Evolutionary conservation across 2,113 vertebrate species (phyloP).

Genomic region (Hippolais icterina): DNA sequence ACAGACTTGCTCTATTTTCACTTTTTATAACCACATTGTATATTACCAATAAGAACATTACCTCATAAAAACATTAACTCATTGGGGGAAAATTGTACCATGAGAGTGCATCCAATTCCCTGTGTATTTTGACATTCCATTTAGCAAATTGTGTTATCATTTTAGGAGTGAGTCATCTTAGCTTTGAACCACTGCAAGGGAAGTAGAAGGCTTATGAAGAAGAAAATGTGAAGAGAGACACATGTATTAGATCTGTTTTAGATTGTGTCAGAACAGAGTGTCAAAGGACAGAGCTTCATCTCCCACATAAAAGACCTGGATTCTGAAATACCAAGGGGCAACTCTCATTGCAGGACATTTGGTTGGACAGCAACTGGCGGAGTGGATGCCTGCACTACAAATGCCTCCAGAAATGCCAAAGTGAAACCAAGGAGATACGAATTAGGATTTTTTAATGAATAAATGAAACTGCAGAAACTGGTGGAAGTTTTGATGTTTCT

Average conservation of each 20-base stretch:
- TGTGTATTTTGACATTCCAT: constrained; percentile 15
- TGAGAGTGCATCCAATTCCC: neutral
- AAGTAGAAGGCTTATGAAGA: neutral
- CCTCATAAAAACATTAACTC: constrained; percentile 36
- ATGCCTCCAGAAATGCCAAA: neutral
- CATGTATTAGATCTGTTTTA: neutral
- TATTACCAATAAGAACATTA: neutral
- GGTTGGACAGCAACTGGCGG: neutral
- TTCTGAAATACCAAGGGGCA: neutral
- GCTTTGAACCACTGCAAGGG: constrained; percentile 2
- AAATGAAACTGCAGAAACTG: neutral
- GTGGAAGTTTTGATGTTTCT: constrained; percentile 10
- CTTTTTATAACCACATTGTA: neutral
- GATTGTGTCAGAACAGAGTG: neutral
- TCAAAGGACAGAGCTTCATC: neutral
- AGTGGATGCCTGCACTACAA: neutral
- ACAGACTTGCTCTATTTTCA: neutral
- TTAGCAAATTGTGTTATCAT: neutral
- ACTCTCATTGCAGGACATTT: neutral
- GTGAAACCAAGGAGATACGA: neutral
- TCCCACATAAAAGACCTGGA: neutral
- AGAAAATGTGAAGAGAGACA: neutral
- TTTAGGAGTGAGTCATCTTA: constrained; percentile 7
- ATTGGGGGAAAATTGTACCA: neutral
- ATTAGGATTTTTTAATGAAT: neutral